A percentile compares a stretch with the other conserved stretches of the same genome.
Evolutionary conservation across 2,797 vertebrate species (phyloP).

Genomic region (Oophaga sylvatica): DNA sequence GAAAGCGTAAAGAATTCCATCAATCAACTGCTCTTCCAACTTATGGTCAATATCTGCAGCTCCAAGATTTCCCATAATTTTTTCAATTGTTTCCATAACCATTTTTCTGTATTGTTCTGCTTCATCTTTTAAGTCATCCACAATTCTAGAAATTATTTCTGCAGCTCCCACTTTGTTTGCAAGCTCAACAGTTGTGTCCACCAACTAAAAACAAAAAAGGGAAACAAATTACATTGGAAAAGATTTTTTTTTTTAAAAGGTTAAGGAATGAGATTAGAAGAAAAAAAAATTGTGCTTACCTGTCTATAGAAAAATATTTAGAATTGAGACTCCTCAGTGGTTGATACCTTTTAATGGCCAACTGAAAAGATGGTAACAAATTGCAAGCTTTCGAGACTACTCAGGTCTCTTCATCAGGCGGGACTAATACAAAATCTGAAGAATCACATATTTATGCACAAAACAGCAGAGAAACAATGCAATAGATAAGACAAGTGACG

Average conservation of each 20-base stretch:
- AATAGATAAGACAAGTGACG: too few relatives aligned
- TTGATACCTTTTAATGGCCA: too few relatives aligned
- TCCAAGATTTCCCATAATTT: conserved; percentile 98
- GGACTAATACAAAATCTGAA: too few relatives aligned
- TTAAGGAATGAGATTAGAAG: not conserved
- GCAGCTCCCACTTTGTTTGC: conserved; percentile 99
- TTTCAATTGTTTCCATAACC: conserved; percentile 99
- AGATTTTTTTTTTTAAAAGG: not conserved
- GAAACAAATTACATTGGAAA: not conserved
- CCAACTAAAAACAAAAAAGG: conserved; percentile 77
- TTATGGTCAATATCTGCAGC: conserved; percentile 99
- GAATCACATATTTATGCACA: too few relatives aligned
- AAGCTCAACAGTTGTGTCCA: conserved; percentile 97
- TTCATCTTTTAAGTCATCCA: conserved; percentile 98
- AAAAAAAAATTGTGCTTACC: conserved; percentile 66
- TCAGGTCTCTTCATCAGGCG: too few relatives aligned
- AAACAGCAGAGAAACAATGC: too few relatives aligned
- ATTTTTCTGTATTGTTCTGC: conserved; percentile 99
- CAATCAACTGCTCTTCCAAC: conserved; percentile 97
- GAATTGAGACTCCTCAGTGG: too few relatives aligned
- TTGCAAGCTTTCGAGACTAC: too few relatives aligned
- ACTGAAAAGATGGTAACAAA: too few relatives aligned
- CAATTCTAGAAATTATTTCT: conserved; percentile 98
- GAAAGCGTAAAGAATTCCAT: conserved; percentile 97
- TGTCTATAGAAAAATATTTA: conserved; percentile 83